Percentiles rank a stretch among this genome's conserved stretches.
These are phyloP conservation scores for Perdita meconis DNA, from an alignment of 2,888 invertebrate genomes.

Conservation along the genomic window DNA sequence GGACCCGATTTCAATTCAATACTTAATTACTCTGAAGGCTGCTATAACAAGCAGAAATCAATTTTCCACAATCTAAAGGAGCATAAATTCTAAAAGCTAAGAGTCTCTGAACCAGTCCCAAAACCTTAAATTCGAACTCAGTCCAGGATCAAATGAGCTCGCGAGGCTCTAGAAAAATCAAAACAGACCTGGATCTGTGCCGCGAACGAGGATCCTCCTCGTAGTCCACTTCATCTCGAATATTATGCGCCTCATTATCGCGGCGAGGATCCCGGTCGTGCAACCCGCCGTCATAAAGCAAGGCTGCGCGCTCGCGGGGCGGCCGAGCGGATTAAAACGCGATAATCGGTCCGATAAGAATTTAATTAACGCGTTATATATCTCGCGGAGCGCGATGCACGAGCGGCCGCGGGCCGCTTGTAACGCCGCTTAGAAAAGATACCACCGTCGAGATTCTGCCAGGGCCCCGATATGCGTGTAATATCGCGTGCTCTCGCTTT, in stretches of 20 bases:
- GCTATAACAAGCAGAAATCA: background rate
- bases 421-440: slow-evolving; percentile 59
- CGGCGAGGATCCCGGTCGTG: slow-evolving; percentile 15
- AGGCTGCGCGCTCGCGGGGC: slow-evolving; percentile 8
- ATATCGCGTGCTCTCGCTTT: slow-evolving; percentile 52
- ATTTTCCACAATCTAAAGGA: background rate
- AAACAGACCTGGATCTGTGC: background rate
- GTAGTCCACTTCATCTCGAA: background rate
- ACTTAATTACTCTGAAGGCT: background rate
- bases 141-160: too few species aligned
- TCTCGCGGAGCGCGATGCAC: slow-evolving; percentile 46
- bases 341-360: slow-evolving; percentile 70
- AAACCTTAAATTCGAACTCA: too few species aligned
- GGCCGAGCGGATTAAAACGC: slow-evolving; percentile 50
- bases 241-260: slow-evolving; percentile 34
- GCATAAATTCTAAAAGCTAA: too few species aligned
- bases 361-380: slow-evolving; percentile 71
- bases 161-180: background rate
- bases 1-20: too few species aligned
- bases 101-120: too few species aligned
- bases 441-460: slow-evolving; percentile 51
- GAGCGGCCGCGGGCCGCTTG: slow-evolving; percentile 9
- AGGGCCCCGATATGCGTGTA: slow-evolving; percentile 47
- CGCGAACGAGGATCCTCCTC: slow-evolving; percentile 8
- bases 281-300: slow-evolving; percentile 46